A percentile compares a stretch with the other conserved stretches of the same genome.
Conservation (phyloP, 2,888 invertebrate genomes). For the Entomobrya multifasciata region DNA sequence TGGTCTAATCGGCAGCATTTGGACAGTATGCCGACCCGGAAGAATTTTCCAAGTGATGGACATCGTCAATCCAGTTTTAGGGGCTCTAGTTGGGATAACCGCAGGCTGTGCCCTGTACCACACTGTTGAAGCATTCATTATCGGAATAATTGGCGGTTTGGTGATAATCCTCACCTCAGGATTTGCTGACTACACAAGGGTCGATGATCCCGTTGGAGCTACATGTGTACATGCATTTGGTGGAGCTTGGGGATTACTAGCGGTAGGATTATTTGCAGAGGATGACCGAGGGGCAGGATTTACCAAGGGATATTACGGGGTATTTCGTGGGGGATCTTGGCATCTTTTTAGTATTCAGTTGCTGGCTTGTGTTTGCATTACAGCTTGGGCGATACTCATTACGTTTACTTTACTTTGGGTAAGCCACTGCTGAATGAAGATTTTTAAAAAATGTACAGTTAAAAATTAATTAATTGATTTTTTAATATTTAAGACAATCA, state of each 20-base stretch:
- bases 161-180: constrained; percentile 80
- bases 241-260: constrained; percentile 81
- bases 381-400: constrained; percentile 81
- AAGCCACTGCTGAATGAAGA: constrained; percentile 58
- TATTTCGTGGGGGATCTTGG: constrained; percentile 82
- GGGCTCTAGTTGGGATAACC: constrained; percentile 81
- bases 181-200: constrained; percentile 80
- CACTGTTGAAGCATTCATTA: constrained; percentile 82
- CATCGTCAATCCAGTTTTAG: constrained; percentile 82
- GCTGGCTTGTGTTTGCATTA: constrained; percentile 81
- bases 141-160: constrained; percentile 81
- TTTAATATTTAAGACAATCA: constrained; percentile 78
- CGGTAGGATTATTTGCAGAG: constrained; percentile 82
- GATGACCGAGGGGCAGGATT: constrained; percentile 81
- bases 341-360: constrained; percentile 82
- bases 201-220: constrained; percentile 83
- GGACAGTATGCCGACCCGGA: constrained; percentile 80
- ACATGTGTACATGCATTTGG: constrained; percentile 81
- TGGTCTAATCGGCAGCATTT: constrained; percentile 81
- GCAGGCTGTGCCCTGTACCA: constrained; percentile 81
- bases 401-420: constrained; percentile 81
- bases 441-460: not conserved
- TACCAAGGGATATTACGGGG: constrained; percentile 81
- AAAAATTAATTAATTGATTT: not conserved
- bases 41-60: constrained; percentile 80